Conservation (phyloP, 2,797 vertebrate species). For the Schizopygopsis pylzovi region DNA sequence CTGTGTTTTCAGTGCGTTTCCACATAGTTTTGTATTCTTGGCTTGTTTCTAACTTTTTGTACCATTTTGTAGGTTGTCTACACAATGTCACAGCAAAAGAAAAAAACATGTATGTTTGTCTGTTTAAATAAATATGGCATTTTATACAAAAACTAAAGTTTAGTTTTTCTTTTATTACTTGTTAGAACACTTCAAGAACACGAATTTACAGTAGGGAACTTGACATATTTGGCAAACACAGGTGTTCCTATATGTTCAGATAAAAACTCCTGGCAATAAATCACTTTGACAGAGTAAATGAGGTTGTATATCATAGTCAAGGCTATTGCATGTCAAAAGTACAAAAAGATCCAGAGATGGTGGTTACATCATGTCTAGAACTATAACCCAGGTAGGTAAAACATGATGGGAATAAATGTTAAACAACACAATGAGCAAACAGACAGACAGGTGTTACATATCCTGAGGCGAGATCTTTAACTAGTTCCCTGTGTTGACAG, state of each 20-base stretch:
- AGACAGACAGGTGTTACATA: not conserved
- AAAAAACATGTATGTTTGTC: slow-evolving; percentile 46
- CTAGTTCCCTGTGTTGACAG: not conserved
- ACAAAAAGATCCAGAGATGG: not conserved
- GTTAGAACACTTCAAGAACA: not conserved
- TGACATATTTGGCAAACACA: not conserved
- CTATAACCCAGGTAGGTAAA: not conserved
- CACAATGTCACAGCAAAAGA: slow-evolving; percentile 75
- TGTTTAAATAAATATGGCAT: slow-evolving; percentile 75
- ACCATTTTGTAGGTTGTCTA: slow-evolving; percentile 84
- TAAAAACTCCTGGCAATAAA: not conserved
- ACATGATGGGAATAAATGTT: not conserved
- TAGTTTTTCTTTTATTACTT: not conserved
- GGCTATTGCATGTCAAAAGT: not conserved
- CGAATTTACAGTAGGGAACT: not conserved
- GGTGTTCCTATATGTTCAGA: slow-evolving; percentile 12
- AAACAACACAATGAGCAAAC: not conserved
- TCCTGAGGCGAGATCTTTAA: not conserved
- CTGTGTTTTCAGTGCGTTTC: slow-evolving; percentile 80
- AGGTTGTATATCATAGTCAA: not conserved
- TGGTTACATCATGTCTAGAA: not conserved
- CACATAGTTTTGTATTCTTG: slow-evolving; percentile 74
- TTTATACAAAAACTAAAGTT: slow-evolving; percentile 34
- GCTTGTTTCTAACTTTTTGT: slow-evolving; percentile 68
- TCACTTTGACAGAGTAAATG: slow-evolving; percentile 11